Evolutionary conservation across 2,888 invertebrate genomes (phyloP).

Genomic region (Calameuta idolon): DNA sequence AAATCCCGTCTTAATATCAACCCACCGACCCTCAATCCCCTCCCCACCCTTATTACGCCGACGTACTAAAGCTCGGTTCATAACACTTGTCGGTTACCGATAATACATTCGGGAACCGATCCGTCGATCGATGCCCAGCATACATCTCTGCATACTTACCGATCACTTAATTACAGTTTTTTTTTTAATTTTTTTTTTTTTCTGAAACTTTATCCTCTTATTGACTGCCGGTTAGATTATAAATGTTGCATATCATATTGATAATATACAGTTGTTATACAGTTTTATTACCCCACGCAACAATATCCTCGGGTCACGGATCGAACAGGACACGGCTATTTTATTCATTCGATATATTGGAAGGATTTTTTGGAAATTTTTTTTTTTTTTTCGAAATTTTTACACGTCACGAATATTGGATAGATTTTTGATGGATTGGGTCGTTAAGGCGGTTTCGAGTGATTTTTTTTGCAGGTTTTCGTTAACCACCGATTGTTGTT

Average conservation of each 20-base stretch:
- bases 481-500: not conserved
- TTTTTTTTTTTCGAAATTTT: not conserved
- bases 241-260: slow-evolving; percentile 67
- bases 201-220: not conserved
- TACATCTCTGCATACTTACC: slow-evolving; percentile 5
- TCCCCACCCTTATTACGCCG: too few relatives aligned
- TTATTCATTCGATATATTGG: not conserved
- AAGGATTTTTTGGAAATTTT: not conserved
- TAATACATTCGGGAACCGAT: not conserved
- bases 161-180: not conserved
- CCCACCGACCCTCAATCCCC: too few relatives aligned
- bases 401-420: not conserved
- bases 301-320: not conserved
- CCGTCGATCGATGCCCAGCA: not conserved
- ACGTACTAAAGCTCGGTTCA: not conserved
- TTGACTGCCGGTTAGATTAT: slow-evolving; percentile 56
- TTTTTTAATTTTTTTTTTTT: not conserved
- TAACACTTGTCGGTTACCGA: not conserved
- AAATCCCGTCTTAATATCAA: not conserved
- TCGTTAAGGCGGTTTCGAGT: not conserved
- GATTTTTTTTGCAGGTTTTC: not conserved
- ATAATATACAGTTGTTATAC: slow-evolving; percentile 64
- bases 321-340: not conserved
- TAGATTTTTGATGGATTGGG: not conserved
- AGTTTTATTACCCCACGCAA: slow-evolving; percentile 49